Evolutionary conservation across 2,888 invertebrate genomes (phyloP).

Genomic region (Cheilosia pagana): DNA sequence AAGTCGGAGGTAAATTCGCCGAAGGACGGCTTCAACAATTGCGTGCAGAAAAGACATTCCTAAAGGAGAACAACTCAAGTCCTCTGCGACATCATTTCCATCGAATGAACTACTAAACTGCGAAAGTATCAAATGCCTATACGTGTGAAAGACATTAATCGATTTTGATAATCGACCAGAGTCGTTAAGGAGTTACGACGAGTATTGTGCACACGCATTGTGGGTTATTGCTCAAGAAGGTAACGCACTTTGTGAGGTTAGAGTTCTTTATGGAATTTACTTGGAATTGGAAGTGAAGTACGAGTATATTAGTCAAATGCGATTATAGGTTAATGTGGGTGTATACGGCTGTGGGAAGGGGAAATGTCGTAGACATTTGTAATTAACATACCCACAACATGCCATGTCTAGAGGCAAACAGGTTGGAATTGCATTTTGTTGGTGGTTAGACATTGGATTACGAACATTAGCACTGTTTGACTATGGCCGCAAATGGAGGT

Average conservation of each 20-base stretch:
- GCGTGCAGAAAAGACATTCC: slow-evolving; percentile 32
- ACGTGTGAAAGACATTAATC: slow-evolving; percentile 63
- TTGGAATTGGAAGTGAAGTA: no score
- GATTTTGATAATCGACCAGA: slow-evolving; percentile 56
- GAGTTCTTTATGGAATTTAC: no score
- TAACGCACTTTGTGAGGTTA: background rate
- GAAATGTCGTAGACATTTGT: no score
- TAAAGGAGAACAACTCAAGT: background rate
- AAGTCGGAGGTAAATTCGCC: slow-evolving; percentile 62
- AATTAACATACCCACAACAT: no score
- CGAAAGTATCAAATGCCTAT: slow-evolving; percentile 64
- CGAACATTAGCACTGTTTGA: no score
- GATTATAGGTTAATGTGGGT: no score
- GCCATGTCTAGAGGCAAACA: no score
- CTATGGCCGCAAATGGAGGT: no score
- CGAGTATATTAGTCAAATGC: no score
- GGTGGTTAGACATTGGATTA: no score
- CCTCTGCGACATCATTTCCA: background rate
- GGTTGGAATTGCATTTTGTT: no score
- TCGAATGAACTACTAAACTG: slow-evolving; percentile 51
- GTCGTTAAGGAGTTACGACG: slow-evolving; percentile 35
- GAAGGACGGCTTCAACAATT: slow-evolving; percentile 13
- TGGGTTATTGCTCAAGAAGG: background rate
- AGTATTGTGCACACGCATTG: slow-evolving; percentile 37
- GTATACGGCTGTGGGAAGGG: no score